Evolutionary conservation across 2,888 invertebrate species (phyloP), one percentile per base, ranked within the genome.

Genomic region (Lycaena phlaeas): DNA sequence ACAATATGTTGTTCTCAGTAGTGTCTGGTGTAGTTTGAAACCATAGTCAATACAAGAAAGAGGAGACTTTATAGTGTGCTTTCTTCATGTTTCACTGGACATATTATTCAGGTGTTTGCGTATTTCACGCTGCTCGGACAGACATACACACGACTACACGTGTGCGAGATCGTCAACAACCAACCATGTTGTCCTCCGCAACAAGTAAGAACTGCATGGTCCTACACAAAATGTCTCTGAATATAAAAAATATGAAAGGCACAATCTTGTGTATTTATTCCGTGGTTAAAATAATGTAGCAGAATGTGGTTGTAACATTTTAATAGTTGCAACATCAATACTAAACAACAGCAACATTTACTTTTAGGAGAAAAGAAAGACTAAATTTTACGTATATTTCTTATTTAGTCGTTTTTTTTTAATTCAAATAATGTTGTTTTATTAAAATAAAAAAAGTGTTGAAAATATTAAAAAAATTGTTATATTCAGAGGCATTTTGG

Each of bases 91-190:
- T 40, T 36, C 30, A 46, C 42, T 27, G 34, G 36, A 27, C 29
- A 22, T 51, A 51, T 59, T 53, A 61, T 51, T 50, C 65, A 79
- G 74, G 72, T 79, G 57, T 66, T 81, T 70, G 62, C 57, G 44
- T 68, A 66, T 72, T 68, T 75, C 67, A 74, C 60, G 82, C 82
- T 73, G 79, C 79, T 68, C 60, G 79, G 77, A 77, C 93, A 95
- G 95, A 93, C 92, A 53, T 95, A 95, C 87, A 94, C 94, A 64
- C 92, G 94, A 72, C 89, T 95, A 55, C 94, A 95, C 85, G 94
- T 94, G 74, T 95, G 94, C 86, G 92, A 93, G 68, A 79, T 89
- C 65, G 90, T 92, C 87, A 93, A 92, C 90, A 92, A 92, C 77
- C 88, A 89, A 61, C 91, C 90, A 55, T 94, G 94, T 89, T 94